Evolutionary conservation across 2,797 vertebrate species (phyloP).

Genomic region (Mormyrus hasselquistii): DNA sequence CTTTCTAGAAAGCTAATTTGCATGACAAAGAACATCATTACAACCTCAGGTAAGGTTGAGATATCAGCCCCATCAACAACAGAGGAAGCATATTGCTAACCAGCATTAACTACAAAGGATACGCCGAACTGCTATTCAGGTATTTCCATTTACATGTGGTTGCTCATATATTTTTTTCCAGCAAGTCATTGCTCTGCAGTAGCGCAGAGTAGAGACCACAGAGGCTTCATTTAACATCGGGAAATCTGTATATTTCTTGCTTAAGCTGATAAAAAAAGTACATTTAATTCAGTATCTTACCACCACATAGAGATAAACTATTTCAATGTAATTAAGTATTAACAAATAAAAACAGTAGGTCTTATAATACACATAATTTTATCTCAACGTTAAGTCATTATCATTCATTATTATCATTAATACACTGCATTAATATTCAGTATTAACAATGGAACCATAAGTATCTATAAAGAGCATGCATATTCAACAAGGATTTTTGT

Average conservation of each 20-base stretch:
- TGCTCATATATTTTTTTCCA: neutral
- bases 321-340: neutral
- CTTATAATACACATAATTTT: neutral
- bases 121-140: neutral
- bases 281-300: neutral
- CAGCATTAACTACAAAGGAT: slow-evolving; percentile 5
- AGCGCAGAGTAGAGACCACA: neutral
- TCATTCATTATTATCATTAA: neutral
- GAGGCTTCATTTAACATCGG: neutral
- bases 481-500: neutral
- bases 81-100: slow-evolving; percentile 8
- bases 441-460: neutral
- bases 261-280: neutral
- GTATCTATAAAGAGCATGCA: neutral
- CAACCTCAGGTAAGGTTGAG: neutral
- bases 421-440: neutral
- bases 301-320: neutral
- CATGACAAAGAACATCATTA: slow-evolving; percentile 11
- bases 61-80: neutral
- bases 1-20: neutral
- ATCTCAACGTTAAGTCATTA: neutral
- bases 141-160: neutral
- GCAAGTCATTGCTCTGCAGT: neutral
- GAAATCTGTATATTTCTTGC: neutral
- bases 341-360: neutral